These are phyloP conservation scores for Endotricha flammealis DNA, from an alignment of 2,888 invertebrate genomes.

Conservation along the genomic window DNA sequence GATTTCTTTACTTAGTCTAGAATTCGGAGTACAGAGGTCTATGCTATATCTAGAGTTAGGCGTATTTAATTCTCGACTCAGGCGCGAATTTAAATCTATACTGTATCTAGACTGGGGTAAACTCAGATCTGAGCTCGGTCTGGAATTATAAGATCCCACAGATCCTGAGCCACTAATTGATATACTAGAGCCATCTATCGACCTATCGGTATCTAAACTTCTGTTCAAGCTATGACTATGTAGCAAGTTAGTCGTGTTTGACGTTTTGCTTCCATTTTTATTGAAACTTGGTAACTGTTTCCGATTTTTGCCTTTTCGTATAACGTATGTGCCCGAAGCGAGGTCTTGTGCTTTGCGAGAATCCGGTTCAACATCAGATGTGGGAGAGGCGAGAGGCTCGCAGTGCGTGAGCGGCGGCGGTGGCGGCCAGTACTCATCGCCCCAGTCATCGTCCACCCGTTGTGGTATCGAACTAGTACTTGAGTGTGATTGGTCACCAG, in stretches of 20 bases:
- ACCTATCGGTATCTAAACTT: slow-evolving; percentile 67
- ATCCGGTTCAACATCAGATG: slow-evolving; percentile 77
- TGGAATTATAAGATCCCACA: slow-evolving; percentile 79
- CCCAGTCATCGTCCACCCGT: slow-evolving; percentile 80
- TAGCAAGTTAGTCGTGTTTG: slow-evolving; percentile 50
- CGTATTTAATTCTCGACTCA: slow-evolving; percentile 78
- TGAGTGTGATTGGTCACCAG: slow-evolving; percentile 79
- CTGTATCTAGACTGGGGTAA: slow-evolving; percentile 79
- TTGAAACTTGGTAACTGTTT: slow-evolving; percentile 80
- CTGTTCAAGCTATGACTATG: slow-evolving; percentile 68
- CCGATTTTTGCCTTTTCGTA: slow-evolving; percentile 85
- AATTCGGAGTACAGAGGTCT: slow-evolving; percentile 81
- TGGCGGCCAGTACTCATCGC: slow-evolving; percentile 84
- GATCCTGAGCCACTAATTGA: slow-evolving; percentile 73
- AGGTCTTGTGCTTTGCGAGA: slow-evolving; percentile 51
- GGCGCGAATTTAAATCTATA: slow-evolving; percentile 73
- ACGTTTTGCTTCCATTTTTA: slow-evolving; percentile 66
- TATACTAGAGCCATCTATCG: slow-evolving; percentile 70
- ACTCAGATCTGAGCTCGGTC: slow-evolving; percentile 80
- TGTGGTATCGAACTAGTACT: slow-evolving; percentile 86
- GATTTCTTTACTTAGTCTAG: slow-evolving; percentile 77
- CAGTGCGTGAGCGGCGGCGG: slow-evolving; percentile 81
- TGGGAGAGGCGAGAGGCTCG: slow-evolving; percentile 82
- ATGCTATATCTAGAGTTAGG: slow-evolving; percentile 83
- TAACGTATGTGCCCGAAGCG: slow-evolving; percentile 86